phyloP scores from a whole-genome alignment of 2,113 vertebrate species.

The Macrotis lagotis region DNA sequence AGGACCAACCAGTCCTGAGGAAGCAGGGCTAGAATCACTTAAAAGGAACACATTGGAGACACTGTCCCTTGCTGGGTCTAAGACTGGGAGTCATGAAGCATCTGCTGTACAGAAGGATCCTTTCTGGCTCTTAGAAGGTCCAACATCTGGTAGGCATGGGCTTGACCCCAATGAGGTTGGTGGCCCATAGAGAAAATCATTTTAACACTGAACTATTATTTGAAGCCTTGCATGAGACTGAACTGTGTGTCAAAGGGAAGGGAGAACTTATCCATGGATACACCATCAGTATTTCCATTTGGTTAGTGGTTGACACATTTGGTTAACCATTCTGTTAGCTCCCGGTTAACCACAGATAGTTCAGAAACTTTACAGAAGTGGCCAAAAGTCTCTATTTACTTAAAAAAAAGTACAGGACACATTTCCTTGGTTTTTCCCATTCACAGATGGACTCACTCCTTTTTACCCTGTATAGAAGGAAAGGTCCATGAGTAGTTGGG shows the following conservation, averaged over 20 bases:
- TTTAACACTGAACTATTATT: neutral
- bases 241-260: constrained; percentile 18
- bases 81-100: neutral
- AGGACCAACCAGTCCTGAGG: neutral
- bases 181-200: neutral
- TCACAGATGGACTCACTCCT: constrained; percentile 6
- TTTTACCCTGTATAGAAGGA: constrained; percentile 25
- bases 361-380: constrained; percentile 58
- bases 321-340: constrained; percentile 71
- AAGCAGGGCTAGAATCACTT: neutral
- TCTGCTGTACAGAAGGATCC: neutral
- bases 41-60: neutral
- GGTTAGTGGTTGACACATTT: constrained; percentile 59
- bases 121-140: neutral
- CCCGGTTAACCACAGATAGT: constrained; percentile 62
- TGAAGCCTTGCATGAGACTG: neutral
- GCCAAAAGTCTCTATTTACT: neutral
- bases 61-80: neutral
- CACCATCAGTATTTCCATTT: constrained; percentile 65
- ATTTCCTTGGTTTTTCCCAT: constrained; percentile 4
- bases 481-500: constrained; percentile 14
- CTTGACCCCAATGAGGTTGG: neutral
- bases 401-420: neutral
- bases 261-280: constrained; percentile 9
- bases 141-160: neutral